Evolutionary conservation across 2,113 vertebrate species (phyloP).

Genomic region (Passer domesticus): DNA sequence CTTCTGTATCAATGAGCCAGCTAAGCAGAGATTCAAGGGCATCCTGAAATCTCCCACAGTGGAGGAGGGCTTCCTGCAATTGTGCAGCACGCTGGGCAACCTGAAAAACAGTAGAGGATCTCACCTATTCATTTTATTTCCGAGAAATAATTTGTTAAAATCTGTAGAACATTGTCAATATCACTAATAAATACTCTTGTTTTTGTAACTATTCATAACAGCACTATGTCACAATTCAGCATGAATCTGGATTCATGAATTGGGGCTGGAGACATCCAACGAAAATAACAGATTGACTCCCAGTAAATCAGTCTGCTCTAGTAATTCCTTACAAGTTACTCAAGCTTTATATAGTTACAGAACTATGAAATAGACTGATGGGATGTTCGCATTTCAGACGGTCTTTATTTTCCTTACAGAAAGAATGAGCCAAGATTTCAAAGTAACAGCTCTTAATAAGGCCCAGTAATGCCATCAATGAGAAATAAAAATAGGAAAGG

Average conservation of each 20-base stretch:
- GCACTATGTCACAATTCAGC: not conserved
- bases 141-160: not conserved
- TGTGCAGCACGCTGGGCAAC: constrained; percentile 92
- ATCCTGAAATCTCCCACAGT: constrained; percentile 96
- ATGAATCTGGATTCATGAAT: not conserved
- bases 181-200: not conserved
- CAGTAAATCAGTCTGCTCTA: not conserved
- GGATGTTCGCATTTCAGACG: not conserved
- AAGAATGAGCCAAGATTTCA: not conserved
- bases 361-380: not conserved
- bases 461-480: not conserved
- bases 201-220: not conserved
- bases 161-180: not conserved
- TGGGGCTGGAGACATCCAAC: not conserved
- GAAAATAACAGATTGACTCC: not conserved
- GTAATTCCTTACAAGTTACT: not conserved
- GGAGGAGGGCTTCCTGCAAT: constrained; percentile 92
- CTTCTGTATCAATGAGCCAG: constrained; percentile 96
- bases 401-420: not conserved
- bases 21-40: constrained; percentile 95
- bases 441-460: not conserved
- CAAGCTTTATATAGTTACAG: not conserved
- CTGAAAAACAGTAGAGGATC: constrained; percentile 61
- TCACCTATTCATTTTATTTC: not conserved
- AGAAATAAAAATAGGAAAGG: not conserved